Evolutionary conservation across 2,113 vertebrate genomes (phyloP), one percentile per base, ranked within the genome.

Genomic region (Pangasianodon hypophthalmus): DNA sequence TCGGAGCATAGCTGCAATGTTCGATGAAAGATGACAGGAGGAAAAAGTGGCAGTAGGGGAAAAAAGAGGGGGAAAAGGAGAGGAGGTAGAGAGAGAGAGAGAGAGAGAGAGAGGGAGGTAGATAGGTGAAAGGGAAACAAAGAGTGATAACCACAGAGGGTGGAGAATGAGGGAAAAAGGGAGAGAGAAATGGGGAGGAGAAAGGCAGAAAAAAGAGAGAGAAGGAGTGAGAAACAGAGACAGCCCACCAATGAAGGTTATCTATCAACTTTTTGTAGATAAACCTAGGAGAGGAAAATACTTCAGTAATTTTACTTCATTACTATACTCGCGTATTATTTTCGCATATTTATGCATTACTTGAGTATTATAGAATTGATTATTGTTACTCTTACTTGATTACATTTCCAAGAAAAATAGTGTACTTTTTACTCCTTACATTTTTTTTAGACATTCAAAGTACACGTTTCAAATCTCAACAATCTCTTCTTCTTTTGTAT

Each of bases 1-100:
- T 41, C 52, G 87, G 71, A 92, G 79, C 89, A 92, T 91, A n/a
- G 16, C 50, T 80, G 32, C 32, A 69, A 52, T 29, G 41, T n/a
- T 86, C 0, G 4, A 80, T 11, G 0, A 56, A n/a, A 56, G 80
- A 6, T 58, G n/a, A 83, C 56, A 19, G 16, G 79, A 0, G 88
- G 64, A 92, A 71, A 75, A 62, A 52, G 52, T 67, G 90, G 24
- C 41, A 71, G 52, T n/a, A 62, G 54, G 37, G 41, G 67, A 9
- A 52, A 50, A 83, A 29, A 24, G 8, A 4, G 24, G 24, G 16
- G n/a, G 24, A 9, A 29, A 13, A 85, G 67, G 24, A 60, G 62
- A 29, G 50, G 44, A 77, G 77, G 11, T 11, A 4, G n/a, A 37
- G 80, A 60, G 6, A 21, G 18, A 41, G 5, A 52, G 81, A 87